Evolutionary conservation across 2,888 invertebrate genomes (phyloP), one percentile per base, ranked within the genome.

Genomic region (Anticlea derivata): DNA sequence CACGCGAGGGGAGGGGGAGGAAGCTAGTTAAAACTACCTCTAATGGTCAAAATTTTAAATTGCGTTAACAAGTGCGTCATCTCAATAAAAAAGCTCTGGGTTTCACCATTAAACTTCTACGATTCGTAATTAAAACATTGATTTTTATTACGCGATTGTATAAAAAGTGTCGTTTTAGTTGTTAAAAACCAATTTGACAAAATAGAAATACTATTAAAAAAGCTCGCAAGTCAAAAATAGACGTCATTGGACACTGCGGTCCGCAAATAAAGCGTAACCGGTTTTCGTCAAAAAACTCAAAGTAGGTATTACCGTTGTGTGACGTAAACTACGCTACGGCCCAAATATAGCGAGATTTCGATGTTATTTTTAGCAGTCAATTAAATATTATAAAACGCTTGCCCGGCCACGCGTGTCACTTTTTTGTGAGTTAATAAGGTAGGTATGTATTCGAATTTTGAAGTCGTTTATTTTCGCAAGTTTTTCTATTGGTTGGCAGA

Each of bases 291-390:
- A 44, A 44, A 44, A 29, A 23, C 40, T 22, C 22, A 39, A 37
- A 30, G 38, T 40, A 22, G 38, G 34, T 51, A 43, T 37, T 55
- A 63, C 65, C 63, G 65, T 66, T 61, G 50, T 20, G 12, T 63
- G 62, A 63, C 65, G 63, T 60, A 66, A 65, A 35, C 30, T 54
- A 54, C 51, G 11, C n/a, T n/a, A n/a, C n/a, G 8, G 8, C 8
- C 58, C 61, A 63, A 62, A 62, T 61, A 61, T 63, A 62, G 62
- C 60, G 57, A 62, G 59, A 17, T 63, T 61, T 56, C 34, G 52
- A 37, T 29, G 52, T 57, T 65, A 65, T 63, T 63, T 65, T 63
- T 65, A 65, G 61, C 39, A 17, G 2, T 5, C 17, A 10, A 40
- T 29, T 40, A 40, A 29, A 40, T 37, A 29, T 40, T 22, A 29